These are phyloP conservation scores for Pemphigus obesinymphae DNA, from an alignment of 1,140 invertebrate genomes.

Conservation along the genomic window DNA sequence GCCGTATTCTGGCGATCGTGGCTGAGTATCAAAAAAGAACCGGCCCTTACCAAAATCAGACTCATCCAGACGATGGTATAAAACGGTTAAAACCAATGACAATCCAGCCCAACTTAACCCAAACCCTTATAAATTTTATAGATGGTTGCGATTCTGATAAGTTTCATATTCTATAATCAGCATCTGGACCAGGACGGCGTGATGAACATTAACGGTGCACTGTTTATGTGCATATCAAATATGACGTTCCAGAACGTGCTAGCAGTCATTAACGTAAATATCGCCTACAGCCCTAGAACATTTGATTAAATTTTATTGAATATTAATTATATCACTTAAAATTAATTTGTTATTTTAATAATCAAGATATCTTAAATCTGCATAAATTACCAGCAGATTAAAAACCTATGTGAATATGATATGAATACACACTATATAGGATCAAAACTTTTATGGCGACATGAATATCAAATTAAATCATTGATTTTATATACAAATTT, in stretches of 20 bases:
- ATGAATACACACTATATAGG: too few relatives aligned
- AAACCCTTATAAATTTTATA: conserved; percentile 51
- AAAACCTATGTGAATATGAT: too few relatives aligned
- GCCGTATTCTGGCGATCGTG: conserved; percentile 87
- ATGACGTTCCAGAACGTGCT: conserved; percentile 92
- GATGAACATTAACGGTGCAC: conserved; percentile 93
- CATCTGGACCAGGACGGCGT: conserved; percentile 78
- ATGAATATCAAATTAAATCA: too few relatives aligned
- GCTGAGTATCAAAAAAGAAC: conserved; percentile 81
- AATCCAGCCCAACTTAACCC: neutral
- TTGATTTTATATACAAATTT: too few relatives aligned
- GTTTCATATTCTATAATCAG: conserved; percentile 84
- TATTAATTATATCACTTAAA: too few relatives aligned
- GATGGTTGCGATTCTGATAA: conserved; percentile 81
- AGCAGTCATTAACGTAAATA: conserved; percentile 79
- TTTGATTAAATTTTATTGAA: too few relatives aligned
- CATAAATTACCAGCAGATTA: too few relatives aligned
- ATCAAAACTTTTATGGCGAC: too few relatives aligned
- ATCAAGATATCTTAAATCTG: too few relatives aligned
- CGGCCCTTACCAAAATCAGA: conserved; percentile 80
- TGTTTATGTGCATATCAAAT: conserved; percentile 88
- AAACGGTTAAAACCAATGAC: conserved; percentile 44
- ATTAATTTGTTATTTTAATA: too few relatives aligned
- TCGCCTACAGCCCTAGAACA: too few relatives aligned
- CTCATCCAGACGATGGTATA: conserved; percentile 83